A percentile compares a stretch with the other conserved stretches of the same genome.
These are phyloP conservation scores for Corticium candelabrum DNA, from an alignment of 37 sponge, comb jelly and placozoan genomes.

Conservation along the genomic window DNA sequence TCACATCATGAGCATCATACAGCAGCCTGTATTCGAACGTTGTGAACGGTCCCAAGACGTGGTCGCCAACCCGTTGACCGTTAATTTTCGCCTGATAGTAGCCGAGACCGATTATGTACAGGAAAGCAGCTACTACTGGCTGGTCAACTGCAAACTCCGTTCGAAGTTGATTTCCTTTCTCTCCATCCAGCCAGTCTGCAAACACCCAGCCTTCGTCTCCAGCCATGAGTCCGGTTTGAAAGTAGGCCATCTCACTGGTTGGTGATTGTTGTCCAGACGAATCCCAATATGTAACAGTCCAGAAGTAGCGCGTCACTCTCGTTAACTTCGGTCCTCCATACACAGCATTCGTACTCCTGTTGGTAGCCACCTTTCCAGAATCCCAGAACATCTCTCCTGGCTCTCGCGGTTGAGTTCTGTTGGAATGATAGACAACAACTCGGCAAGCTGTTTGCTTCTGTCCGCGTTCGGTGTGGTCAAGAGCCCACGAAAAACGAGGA, in stretches of 20 bases:
- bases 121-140: background rate
- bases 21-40: background rate
- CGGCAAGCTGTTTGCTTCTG: conserved; percentile 26
- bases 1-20: conserved; percentile 6
- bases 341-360: background rate
- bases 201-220: background rate
- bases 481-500: conserved; percentile 47
- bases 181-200: conserved; percentile 1
- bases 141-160: background rate
- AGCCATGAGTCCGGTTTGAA: background rate
- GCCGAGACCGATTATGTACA: conserved; percentile 3
- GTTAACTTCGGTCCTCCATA: conserved; percentile 28
- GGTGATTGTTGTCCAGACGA: background rate
- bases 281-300: conserved; percentile 11
- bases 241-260: background rate
- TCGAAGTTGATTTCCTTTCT: conserved; percentile 3
- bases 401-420: background rate
- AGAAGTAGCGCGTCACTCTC: conserved; percentile 18
- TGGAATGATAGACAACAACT: conserved; percentile 10
- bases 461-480: conserved; percentile 32
- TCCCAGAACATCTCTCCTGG: conserved; percentile 33
- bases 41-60: conserved; percentile 6
- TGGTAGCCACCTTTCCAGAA: conserved; percentile 22
- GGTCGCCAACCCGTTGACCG: conserved; percentile 2
- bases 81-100: background rate